A percentile compares a stretch with the other conserved stretches of the same genome.
Evolutionary conservation across 2,888 invertebrate species (phyloP).

Genomic region (Netelia melanura): DNA sequence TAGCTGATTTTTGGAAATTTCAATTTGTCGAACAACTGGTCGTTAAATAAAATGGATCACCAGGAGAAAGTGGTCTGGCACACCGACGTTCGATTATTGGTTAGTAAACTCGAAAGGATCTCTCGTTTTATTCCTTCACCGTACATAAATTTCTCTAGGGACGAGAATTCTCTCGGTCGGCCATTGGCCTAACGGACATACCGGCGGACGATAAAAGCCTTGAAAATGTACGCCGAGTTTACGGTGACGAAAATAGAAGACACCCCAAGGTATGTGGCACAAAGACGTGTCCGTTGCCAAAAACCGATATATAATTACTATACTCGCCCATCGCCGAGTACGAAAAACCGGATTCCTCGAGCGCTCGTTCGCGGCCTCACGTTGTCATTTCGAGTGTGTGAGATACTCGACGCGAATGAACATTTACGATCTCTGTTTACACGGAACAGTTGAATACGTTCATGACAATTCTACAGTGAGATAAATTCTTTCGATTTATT

Average conservation of each 20-base stretch:
- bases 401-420: slow-evolving; percentile 6
- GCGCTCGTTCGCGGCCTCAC: slow-evolving; percentile 9
- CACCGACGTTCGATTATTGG: slow-evolving; percentile 11
- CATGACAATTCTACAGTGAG: not conserved
- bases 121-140: not conserved
- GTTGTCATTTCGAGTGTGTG: slow-evolving; percentile 28
- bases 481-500: not conserved
- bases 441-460: not conserved
- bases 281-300: slow-evolving; percentile 60
- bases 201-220: slow-evolving; percentile 53
- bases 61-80: slow-evolving; percentile 41
- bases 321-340: slow-evolving; percentile 25
- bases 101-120: slow-evolving; percentile 6
- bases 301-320: slow-evolving; percentile 20
- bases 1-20: too few species aligned
- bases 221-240: slow-evolving; percentile 8
- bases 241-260: slow-evolving; percentile 72
- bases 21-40: not conserved
- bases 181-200: slow-evolving; percentile 31
- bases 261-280: slow-evolving; percentile 65
- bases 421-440: not conserved
- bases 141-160: slow-evolving; percentile 9
- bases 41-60: slow-evolving; percentile 3
- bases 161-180: slow-evolving; percentile 26
- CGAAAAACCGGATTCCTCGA: slow-evolving; percentile 64